phyloP scores from a whole-genome alignment of 2,797 vertebrate genomes.

The Scolopax bukidnonensis region DNA sequence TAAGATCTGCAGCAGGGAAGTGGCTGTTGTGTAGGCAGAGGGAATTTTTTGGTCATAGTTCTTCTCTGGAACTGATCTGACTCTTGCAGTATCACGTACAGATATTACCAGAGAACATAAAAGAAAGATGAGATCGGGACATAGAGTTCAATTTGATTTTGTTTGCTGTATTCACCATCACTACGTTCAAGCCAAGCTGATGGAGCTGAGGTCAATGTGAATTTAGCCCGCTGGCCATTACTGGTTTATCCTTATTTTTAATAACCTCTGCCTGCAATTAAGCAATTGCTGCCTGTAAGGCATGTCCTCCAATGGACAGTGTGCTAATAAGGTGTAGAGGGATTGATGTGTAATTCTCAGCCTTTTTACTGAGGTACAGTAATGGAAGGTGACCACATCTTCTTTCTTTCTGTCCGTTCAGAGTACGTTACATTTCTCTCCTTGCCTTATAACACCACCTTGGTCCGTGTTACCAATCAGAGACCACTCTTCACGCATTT shows the following conservation, averaged over 20 bases:
- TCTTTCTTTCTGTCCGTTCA: conserved; percentile 64
- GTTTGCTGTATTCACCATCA: not conserved
- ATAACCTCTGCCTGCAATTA: not conserved
- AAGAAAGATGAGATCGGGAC: not conserved
- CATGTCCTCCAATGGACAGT: not conserved
- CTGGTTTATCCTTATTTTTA: not conserved
- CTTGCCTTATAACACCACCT: conserved; percentile 84
- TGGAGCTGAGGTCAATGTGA: not conserved
- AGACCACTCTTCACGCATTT: conserved; percentile 94
- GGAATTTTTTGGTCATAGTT: not conserved
- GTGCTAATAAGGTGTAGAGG: not conserved
- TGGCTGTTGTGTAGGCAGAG: not conserved
- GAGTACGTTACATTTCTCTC: conserved; percentile 91
- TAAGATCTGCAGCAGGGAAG: not conserved
- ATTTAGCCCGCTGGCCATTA: not conserved
- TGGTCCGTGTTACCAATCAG: conserved; percentile 82
- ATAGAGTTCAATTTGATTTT: not conserved
- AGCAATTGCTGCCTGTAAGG: not conserved
- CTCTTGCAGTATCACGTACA: not conserved
- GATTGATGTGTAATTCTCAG: not conserved
- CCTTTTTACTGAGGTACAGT: not conserved
- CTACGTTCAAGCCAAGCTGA: not conserved
- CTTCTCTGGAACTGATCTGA: not conserved
- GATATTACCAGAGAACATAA: not conserved
- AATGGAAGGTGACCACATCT: not conserved